Evolutionary conservation across 2,797 vertebrate species (phyloP).

Genomic region (Lepilemur ruficaudatus): DNA sequence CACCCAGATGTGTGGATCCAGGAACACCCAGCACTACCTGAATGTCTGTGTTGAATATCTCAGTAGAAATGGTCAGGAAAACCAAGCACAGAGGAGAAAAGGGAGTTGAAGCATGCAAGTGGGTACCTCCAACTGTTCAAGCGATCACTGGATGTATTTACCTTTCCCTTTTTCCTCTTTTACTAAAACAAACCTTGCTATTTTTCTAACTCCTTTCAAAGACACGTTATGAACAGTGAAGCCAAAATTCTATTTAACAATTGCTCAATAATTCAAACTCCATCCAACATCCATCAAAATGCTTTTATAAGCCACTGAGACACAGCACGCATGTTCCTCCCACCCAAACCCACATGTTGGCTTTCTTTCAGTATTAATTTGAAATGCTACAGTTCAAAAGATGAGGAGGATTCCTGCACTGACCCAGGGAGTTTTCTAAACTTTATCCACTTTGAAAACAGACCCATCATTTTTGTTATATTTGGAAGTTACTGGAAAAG

Average conservation of each 20-base stretch:
- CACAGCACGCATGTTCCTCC: neutral
- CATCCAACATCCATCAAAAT: neutral
- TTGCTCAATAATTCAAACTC: constrained; percentile 9
- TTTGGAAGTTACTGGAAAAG: neutral
- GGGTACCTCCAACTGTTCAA: neutral
- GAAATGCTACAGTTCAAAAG: neutral
- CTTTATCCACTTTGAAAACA: constrained; percentile 16
- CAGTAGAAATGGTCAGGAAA: neutral
- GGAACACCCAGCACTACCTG: too few relatives aligned
- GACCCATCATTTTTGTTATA: neutral
- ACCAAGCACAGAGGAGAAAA: neutral
- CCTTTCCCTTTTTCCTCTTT: neutral
- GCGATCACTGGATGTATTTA: neutral
- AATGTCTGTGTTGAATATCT: neutral
- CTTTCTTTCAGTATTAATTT: neutral
- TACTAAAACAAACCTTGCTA: constrained; percentile 52
- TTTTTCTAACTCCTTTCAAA: constrained; percentile 6
- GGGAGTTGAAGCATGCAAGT: neutral
- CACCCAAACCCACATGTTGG: neutral
- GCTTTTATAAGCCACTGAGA: neutral
- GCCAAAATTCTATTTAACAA: neutral
- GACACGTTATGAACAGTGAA: neutral
- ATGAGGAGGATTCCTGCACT: neutral
- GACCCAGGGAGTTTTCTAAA: neutral
- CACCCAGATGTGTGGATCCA: neutral